Base-by-base conservation (phyloP, 92 coral and sea anemone species). In the Umimayanthus kanabou region DNA sequence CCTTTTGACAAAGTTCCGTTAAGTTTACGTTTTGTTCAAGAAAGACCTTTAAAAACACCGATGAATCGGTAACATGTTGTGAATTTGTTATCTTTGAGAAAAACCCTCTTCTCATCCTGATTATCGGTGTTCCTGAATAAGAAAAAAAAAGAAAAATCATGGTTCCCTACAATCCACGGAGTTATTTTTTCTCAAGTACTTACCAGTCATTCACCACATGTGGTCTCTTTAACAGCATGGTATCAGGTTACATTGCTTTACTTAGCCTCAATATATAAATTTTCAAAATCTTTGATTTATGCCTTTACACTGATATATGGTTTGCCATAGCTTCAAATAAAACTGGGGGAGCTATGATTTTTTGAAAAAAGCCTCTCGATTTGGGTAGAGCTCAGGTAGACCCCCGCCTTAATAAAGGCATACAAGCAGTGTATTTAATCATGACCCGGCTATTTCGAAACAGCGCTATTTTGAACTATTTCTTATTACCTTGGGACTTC, bases 321-420 rank as follows among this genome's bases (percentile, higher is more conserved):
- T 66, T 81, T 81, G 58, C 57, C 76, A 81, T 81, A 65, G 53
- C 37, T 81, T 81, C 33, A 55, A n/a, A 30, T 29, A 4, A 81
- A 81, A 22, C 73, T 40, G 53, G 40, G 37, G 58, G 85, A 81
- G 76, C 85, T 65, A 81, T 39, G 28, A 15, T 15, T 26, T 6
- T 81, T 81, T 81, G 5, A 66, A 81, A 81, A 9, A 66, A n/a
- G 61, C 39, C n/a, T 39, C 64, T 39, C 2, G 0, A 22, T 66
- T 65, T 39, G 4, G 61, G 76, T 64, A 22, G 85, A 81, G 85
- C 66, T 66, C 85, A 81, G 85, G 76, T 81, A 81, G 85, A 81
- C 76, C 76, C 85, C 76, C 85, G 57, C 85, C 83, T 79, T 79
- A 79, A 37, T n/a, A n/a, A n/a, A n/a, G n/a, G n/a, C n/a, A n/a